phyloP scores from a whole-genome alignment of 2,797 vertebrate genomes.

The Periparus ater region DNA sequence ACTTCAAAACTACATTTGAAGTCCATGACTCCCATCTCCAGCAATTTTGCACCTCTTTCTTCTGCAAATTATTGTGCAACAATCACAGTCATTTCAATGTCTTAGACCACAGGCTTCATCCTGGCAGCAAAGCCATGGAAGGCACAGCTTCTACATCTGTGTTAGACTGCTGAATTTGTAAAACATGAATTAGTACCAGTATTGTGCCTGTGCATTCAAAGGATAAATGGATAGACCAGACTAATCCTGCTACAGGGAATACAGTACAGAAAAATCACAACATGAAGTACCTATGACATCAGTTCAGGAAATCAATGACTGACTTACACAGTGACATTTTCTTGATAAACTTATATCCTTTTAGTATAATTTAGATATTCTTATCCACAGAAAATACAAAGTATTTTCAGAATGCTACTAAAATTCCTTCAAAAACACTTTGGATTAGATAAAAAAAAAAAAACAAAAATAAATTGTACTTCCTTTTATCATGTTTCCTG shows the following conservation, averaged over 20 bases:
- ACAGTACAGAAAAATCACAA: background rate
- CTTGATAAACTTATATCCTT: background rate
- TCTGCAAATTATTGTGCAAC: background rate
- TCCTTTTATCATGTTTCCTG: background rate
- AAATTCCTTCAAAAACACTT: background rate
- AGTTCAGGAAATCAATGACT: background rate
- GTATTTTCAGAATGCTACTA: background rate
- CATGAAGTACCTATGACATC: background rate
- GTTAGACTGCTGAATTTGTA: background rate
- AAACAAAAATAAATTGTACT: rapidly evolving
- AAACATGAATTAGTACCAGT: background rate
- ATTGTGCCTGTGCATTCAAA: background rate
- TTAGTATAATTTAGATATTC: background rate
- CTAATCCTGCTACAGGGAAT: background rate
- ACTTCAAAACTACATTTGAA: background rate
- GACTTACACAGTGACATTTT: background rate
- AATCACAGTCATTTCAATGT: background rate
- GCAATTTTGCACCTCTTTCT: background rate
- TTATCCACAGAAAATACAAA: background rate
- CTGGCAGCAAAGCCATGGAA: background rate
- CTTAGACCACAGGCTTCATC: background rate
- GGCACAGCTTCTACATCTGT: background rate
- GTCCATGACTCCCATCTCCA: background rate
- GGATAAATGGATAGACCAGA: background rate
- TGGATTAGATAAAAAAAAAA: background rate